Base-by-base conservation (phyloP, 2,113 vertebrate genomes). In the Sclerurus mexicanus region DNA sequence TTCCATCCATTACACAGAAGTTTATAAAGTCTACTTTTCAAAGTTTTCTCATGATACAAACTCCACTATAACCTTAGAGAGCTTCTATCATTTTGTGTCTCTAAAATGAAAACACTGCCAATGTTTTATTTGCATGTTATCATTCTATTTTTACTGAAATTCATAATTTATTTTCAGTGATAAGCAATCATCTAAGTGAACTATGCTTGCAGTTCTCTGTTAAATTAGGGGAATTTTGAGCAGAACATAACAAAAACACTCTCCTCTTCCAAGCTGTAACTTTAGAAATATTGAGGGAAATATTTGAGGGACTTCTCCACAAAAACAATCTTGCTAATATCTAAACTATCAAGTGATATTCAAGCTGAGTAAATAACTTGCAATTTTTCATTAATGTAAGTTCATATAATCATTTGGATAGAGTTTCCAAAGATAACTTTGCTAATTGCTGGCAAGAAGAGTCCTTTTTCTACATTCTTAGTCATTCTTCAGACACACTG, bases 401-500 rank as follows among this genome's bases (percentile, higher is more conserved):
- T 44, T 76, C 28, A 49, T 3, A 1, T 23, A 67, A 33, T 21
- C 4, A 28, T 84, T 75, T 42, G n/a, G 24, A 47, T 3, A 16
- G 5, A 72, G 33, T 40, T 63, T 5, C 56, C 31, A 39, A 14
- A 52, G 6, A 49, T 33, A 35, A 24, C 9, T 60, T 42, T 46
- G 7, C 19, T 87, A 20, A 58, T 62, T 71, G 1, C 9, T 67
- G 21, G 15, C 4, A 4, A 55, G 33, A 60, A 56, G 6, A 47
- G 0, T 12, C 15, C 1, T 28, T 83, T 63, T 67, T 40, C 5
- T 39, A 24, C 14, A 31, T 47, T 63, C 16, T 63, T 67, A 39
- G 14, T 21, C 0, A 0, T 44, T 68, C 18, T 72, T 73, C 22
- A 90, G 8, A 12, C 7, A 6, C 14, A 30, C 4, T 22, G 1